Base-by-base conservation (phyloP, 1,140 invertebrate species). In the Littorina saxatilis region DNA sequence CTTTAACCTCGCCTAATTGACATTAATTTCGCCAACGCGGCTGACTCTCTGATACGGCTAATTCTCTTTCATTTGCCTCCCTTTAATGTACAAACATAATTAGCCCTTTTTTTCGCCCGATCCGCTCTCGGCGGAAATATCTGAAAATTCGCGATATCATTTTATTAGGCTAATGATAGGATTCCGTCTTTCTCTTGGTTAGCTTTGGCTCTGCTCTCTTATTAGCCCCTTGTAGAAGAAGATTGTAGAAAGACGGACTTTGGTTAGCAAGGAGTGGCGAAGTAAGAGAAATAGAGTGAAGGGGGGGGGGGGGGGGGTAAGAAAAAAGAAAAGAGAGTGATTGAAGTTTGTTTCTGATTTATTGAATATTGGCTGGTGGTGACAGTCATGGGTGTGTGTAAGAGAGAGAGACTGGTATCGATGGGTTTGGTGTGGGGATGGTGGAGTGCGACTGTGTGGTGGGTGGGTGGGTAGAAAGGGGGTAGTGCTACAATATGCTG, bases 51-150 rank as follows among this genome's bases (percentile, higher is more conserved):
- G 35, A 63, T 39, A 66, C 55, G 76, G 37, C 58, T 78, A 78
- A 78, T 78, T 63, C 55, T 55, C 55, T 58, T 78, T 78, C 76
- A 78, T 58, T 78, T n/a, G 63, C n/a, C 23, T n/a, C 58, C 55
- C 76, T 78, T 78, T 78, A 78, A 78, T 78, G 76, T 78, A 78
- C 76, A 78, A 78, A 78, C 76, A 78, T 78, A 78, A 78, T 78
- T 78, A 43, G 37, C 50, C 55, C 23, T 32, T 77, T 58, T 78
- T 75, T 66, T 78, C 39, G 55, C 76, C 76, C 55, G 35, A 58
- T 66, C 76, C 39, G 76, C 55, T 78, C 76, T 11, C 32, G 55
- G 9, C 47, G 74, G 68, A 78, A 77, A 77, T 73, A 72, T 70
- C 75, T 78, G 47, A 55, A 82, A 77, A 76, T 79, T 72, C 50